Evolutionary conservation across 1,140 invertebrate genomes (phyloP).

Genomic region (Goniozus legneri): DNA sequence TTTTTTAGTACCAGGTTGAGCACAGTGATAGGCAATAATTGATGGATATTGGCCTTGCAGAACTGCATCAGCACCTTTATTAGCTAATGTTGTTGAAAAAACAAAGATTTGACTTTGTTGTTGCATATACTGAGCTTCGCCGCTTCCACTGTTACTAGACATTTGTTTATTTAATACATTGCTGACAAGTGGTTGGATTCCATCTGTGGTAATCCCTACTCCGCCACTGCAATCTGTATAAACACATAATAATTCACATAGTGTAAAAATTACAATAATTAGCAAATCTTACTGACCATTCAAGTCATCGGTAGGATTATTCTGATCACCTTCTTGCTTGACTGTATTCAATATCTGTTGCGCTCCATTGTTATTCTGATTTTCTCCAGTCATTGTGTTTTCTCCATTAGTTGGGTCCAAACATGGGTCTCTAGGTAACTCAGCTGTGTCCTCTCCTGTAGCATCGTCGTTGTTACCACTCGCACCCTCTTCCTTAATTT

Average conservation of each 20-base stretch:
- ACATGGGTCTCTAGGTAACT: constrained; percentile 38
- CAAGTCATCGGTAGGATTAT: constrained; percentile 31
- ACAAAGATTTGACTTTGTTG: constrained; percentile 98
- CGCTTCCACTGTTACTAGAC: constrained; percentile 66
- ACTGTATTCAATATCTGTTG: constrained; percentile 39
- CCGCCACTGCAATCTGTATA: constrained; percentile 38
- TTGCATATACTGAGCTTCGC: constrained; percentile 78
- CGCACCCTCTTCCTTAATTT: constrained; percentile 46
- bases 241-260: constrained; percentile 8
- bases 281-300: constrained; percentile 13
- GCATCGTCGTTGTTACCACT: constrained; percentile 35
- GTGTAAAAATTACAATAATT: constrained; percentile 1
- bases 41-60: constrained; percentile 83
- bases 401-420: constrained; percentile 37
- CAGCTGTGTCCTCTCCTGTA: constrained; percentile 36
- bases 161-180: constrained; percentile 79
- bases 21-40: constrained; percentile 93
- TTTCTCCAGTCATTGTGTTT: constrained; percentile 31
- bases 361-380: constrained; percentile 32
- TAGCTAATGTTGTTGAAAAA: constrained; percentile 90
- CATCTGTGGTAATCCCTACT: constrained; percentile 51
- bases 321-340: constrained; percentile 44
- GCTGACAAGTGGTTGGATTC: constrained; percentile 69
- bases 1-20: constrained; percentile 91
- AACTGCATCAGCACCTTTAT: constrained; percentile 91